Evolutionary conservation across 2,888 invertebrate genomes (phyloP), one percentile per base, ranked within the genome.

Genomic region (Deilephila porcellus): DNA sequence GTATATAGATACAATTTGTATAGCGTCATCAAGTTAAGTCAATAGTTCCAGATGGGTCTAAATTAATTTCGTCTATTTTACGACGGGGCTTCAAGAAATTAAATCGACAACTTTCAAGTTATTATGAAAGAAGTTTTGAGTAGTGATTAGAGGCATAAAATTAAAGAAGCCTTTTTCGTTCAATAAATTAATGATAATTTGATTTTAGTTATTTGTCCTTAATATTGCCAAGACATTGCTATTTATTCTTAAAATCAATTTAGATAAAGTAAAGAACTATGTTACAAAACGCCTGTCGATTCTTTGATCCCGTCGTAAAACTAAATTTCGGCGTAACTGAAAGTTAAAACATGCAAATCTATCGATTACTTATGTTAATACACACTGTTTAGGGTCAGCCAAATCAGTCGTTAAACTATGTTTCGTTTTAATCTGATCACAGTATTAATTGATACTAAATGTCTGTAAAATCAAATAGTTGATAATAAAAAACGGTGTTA

Each of bases 351-450:
- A 72, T 53, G 62, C 53, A 63, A 62, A 72, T 62, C 63, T 34
- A 72, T 20, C 52, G 29, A 72, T 72, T 63, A 29, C 72, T 72
- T 71, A 63, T 72, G 62, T 64, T 62, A 72, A 72, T 72, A 53
- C 34, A n/a, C 37, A 60, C 59, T 52, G 60, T 62, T 62, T 71
- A 37, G 14, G 64, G 32, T 25, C 11, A 29, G 52, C 34, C 53
- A 32, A 52, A 72, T 34, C 52, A 56, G 45, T 32, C 60, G 53
- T 72, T 67, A 72, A 72, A 64, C 62, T 72, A 37, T 72, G 62
- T 62, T 72, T 72, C 53, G 62, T 32, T 53, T 20, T 34, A 72
- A 64, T 64, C 25, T 45, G 34, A 62, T 63, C 32, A 20, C n/a
- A n/a, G 29, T 34, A 53, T 72, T 72, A 34, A 72, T 63, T 63